A percentile compares a stretch with the other conserved stretches of the same genome.
Conservation (phyloP, 1,140 invertebrate species). For the Doryteuthis pealeii region DNA sequence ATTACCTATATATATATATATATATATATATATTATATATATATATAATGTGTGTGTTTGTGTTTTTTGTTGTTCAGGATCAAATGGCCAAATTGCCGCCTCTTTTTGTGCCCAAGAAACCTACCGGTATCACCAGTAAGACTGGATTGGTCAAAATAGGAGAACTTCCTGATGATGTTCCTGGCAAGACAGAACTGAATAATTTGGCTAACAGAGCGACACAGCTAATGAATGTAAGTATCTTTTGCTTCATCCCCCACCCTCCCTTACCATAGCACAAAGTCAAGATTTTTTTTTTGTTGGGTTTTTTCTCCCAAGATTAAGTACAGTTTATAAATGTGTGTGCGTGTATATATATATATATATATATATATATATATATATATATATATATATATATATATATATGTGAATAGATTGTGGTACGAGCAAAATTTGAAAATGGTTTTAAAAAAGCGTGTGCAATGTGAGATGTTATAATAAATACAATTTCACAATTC, state of each 20-base stretch:
- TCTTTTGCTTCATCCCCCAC: slow-evolving; percentile 14
- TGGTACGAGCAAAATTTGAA: too few relatives aligned
- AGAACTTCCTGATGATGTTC: slow-evolving; percentile 38
- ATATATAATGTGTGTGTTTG: too few relatives aligned
- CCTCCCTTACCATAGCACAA: background rate
- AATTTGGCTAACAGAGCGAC: slow-evolving; percentile 45
- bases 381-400: too few relatives aligned
- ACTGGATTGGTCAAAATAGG: slow-evolving; percentile 39
- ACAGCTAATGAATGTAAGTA: slow-evolving; percentile 56
- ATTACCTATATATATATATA: too few relatives aligned
- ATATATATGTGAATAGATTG: too few relatives aligned
- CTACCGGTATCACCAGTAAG: slow-evolving; percentile 33
- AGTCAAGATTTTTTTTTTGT: background rate
- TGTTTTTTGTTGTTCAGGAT: slow-evolving; percentile 41
- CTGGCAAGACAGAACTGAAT: slow-evolving; percentile 42
- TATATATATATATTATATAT: too few relatives aligned
- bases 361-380: too few relatives aligned
- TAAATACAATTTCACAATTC: too few relatives aligned
- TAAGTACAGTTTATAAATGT: too few relatives aligned
- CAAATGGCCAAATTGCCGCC: slow-evolving; percentile 69
- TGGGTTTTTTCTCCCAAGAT: background rate
- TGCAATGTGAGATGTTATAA: too few relatives aligned
- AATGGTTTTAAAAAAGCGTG: too few relatives aligned
- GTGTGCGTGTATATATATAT: too few relatives aligned
- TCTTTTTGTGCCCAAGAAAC: slow-evolving; percentile 57